Percentiles rank a stretch among this genome's conserved stretches.
These are phyloP conservation scores for Ivindomyrus marchei DNA, from an alignment of 2,113 vertebrate species.

Conservation along the genomic window DNA sequence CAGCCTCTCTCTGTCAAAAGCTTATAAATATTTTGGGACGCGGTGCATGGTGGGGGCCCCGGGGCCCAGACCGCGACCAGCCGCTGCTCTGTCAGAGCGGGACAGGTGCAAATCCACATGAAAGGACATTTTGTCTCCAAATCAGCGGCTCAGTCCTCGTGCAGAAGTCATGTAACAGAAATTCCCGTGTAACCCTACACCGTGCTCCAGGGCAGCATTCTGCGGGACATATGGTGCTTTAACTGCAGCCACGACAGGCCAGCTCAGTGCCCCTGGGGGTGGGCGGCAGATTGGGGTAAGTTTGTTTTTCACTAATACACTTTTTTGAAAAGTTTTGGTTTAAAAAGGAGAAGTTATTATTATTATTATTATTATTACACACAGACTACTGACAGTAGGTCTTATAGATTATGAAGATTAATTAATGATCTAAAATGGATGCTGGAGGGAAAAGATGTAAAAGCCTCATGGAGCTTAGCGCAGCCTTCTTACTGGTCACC, in stretches of 20 bases:
- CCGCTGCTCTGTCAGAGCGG: constrained; percentile 82
- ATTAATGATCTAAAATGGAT: not conserved
- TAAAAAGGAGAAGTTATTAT: not conserved
- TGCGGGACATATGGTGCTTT: constrained; percentile 61
- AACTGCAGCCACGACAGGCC: constrained; percentile 37
- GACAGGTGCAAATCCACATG: constrained; percentile 90
- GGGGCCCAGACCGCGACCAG: constrained; percentile 82
- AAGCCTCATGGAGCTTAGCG: not conserved
- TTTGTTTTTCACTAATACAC: not conserved
- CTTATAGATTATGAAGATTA: not conserved
- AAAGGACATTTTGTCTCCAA: constrained; percentile 97
- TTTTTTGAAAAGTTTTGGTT: not conserved
- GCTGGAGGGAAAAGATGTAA: not conserved
- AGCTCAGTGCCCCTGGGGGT: not conserved
- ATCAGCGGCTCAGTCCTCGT: constrained; percentile 78
- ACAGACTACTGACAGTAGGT: not conserved
- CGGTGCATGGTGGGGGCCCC: constrained; percentile 81
- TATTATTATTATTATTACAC: not conserved
- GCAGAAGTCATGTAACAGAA: constrained; percentile 75
- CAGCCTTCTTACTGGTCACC: not conserved
- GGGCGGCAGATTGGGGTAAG: not conserved
- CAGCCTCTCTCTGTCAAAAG: constrained; percentile 60
- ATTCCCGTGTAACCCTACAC: constrained; percentile 70
- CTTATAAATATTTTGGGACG: constrained; percentile 99
- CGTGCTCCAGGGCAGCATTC: constrained; percentile 56